Percentiles rank a stretch among this genome's conserved stretches.
Conservation (phyloP, 2,888 invertebrate species). For the Coronaproctus castanopsis region DNA sequence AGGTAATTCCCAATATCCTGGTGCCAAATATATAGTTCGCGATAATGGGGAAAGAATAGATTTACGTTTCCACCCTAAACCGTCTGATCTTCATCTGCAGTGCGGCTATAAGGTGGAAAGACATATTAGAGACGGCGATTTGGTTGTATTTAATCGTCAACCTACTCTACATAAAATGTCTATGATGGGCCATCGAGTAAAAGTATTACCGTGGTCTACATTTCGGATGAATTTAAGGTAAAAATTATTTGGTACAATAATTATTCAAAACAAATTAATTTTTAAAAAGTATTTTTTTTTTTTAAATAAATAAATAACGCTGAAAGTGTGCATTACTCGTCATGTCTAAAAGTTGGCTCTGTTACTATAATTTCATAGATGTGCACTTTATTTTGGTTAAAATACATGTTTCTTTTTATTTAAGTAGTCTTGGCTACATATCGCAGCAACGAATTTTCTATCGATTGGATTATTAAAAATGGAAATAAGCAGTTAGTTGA, state of each 20-base stretch:
- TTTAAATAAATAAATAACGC: neutral
- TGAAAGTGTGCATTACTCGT: too few species aligned
- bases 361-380: too few species aligned
- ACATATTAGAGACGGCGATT: conserved; percentile 92
- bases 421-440: too few species aligned
- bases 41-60: conserved; percentile 98
- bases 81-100: conserved; percentile 87
- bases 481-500: too few species aligned
- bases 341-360: too few species aligned
- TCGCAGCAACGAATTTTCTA: too few species aligned
- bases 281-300: too few species aligned
- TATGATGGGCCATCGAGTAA: conserved; percentile 99
- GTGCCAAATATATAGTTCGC: conserved; percentile 95
- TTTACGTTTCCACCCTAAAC: conserved; percentile 91
- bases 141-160: conserved; percentile 97
- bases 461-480: too few species aligned
- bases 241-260: neutral
- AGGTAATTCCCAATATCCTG: conserved; percentile 96
- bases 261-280: too few species aligned
- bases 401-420: too few species aligned
- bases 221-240: conserved; percentile 90
- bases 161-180: conserved; percentile 99
- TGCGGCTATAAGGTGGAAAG: conserved; percentile 79
- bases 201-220: conserved; percentile 97
- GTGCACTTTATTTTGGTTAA: too few species aligned